A percentile compares a stretch with the other conserved stretches of the same genome.
Conservation (phyloP, 1,140 invertebrate genomes). For the Piezodorus guildinii region DNA sequence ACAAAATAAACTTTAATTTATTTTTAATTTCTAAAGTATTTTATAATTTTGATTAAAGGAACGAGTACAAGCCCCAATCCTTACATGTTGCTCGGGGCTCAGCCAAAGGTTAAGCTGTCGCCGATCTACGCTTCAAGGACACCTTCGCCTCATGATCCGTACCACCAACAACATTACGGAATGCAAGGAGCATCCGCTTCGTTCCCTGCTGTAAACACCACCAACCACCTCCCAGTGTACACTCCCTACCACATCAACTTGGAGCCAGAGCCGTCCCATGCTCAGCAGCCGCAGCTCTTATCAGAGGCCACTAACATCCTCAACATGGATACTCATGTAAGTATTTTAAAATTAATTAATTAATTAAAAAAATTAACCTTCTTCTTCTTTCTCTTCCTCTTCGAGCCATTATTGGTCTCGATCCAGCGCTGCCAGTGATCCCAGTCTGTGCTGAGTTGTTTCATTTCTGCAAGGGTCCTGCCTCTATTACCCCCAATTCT, state of each 20-base stretch:
- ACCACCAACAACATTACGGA: background rate
- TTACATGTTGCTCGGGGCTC: constrained; percentile 21
- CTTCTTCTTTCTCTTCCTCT: too few relatives aligned
- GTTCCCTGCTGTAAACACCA: background rate
- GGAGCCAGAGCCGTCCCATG: constrained; percentile 8
- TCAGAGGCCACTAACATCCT: constrained; percentile 34
- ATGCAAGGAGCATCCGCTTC: constrained; percentile 11
- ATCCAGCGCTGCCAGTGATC: too few relatives aligned
- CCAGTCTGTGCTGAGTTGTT: too few relatives aligned
- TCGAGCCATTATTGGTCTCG: too few relatives aligned
- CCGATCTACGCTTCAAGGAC: constrained; percentile 28
- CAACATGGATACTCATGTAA: constrained; percentile 36
- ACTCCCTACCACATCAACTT: background rate
- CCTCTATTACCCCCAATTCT: too few relatives aligned
- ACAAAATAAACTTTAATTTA: too few relatives aligned
- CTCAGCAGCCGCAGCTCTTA: constrained; percentile 26
- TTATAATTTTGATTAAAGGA: constrained; percentile 10
- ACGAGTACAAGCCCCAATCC: constrained; percentile 31
- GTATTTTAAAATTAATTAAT: too few relatives aligned
- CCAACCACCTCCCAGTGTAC: background rate
- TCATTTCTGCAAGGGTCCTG: too few relatives aligned
- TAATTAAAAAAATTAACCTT: too few relatives aligned
- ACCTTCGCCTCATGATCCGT: constrained; percentile 19
- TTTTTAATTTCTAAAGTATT: constrained; percentile 11
- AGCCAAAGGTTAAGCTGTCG: constrained; percentile 18